phyloP scores from a whole-genome alignment of 2,797 vertebrate genomes.

The Pseudomugil tenellus region DNA sequence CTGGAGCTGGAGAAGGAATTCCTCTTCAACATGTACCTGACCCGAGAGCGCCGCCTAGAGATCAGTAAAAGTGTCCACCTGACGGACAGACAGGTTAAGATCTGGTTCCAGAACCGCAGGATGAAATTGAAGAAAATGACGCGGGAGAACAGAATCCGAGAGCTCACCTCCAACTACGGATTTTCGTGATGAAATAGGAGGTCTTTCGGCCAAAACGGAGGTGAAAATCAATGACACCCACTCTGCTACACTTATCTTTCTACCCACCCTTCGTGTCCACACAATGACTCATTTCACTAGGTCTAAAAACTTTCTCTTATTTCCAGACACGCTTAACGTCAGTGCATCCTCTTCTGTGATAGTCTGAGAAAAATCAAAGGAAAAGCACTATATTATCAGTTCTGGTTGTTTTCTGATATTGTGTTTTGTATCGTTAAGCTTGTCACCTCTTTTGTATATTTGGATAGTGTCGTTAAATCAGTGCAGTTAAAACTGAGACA shows the following conservation, averaged over 20 bases:
- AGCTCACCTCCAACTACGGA: conserved; percentile 97
- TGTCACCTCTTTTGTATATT: conserved; percentile 52
- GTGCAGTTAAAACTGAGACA: conserved; percentile 18
- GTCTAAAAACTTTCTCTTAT: conserved; percentile 30
- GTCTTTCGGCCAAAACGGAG: conserved; percentile 40
- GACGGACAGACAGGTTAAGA: conserved; percentile 99
- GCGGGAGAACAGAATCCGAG: conserved; percentile 95
- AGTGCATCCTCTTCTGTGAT: conserved; percentile 44
- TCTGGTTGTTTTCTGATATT: conserved; percentile 48
- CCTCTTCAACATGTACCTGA: conserved; percentile 99
- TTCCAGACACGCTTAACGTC: conserved; percentile 39
- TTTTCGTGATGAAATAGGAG: conserved; percentile 88
- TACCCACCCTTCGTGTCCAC: conserved; percentile 28
- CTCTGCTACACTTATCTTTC: neutral
- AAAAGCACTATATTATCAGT: conserved; percentile 21
- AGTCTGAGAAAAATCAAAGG: conserved; percentile 44
- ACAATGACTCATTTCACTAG: conserved; percentile 59
- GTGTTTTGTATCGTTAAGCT: conserved; percentile 55
- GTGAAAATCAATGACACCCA: conserved; percentile 41
- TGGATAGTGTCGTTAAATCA: conserved; percentile 57
- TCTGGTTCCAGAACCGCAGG: conserved; percentile 99
- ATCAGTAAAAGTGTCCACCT: conserved; percentile 98
- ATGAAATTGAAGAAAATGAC: conserved; percentile 99
- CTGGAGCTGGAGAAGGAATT: conserved; percentile 99
- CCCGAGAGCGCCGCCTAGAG: conserved; percentile 99